Percentiles rank a stretch among this genome's conserved stretches.
These are phyloP conservation scores for Arenaria interpres DNA, from an alignment of 2,113 vertebrate genomes.

Conservation along the genomic window DNA sequence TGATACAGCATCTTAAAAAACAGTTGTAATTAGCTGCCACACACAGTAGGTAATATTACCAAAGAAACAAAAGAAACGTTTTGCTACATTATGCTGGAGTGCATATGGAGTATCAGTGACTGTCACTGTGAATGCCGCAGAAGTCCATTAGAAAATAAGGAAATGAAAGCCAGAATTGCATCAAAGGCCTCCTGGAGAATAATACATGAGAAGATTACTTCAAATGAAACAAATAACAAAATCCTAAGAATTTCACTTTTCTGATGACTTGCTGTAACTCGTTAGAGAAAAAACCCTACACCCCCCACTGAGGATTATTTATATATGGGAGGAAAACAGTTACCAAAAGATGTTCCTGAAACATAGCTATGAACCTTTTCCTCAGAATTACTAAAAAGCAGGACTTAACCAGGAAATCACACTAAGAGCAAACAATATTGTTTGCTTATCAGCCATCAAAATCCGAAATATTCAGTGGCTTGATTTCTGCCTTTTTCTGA, in stretches of 20 bases:
- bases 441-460: neutral
- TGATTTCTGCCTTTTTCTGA: neutral
- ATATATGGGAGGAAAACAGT: neutral
- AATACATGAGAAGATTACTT: neutral
- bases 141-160: neutral
- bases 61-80: neutral
- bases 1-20: neutral
- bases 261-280: neutral
- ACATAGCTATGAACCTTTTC: neutral
- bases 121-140: neutral
- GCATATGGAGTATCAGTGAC: neutral
- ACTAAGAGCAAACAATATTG: neutral
- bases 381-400: neutral
- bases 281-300: neutral
- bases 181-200: neutral
- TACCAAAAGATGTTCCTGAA: neutral
- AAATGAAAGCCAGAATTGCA: neutral
- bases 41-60: neutral
- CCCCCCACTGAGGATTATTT: neutral
- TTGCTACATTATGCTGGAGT: neutral
- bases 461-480: neutral
- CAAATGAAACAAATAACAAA: neutral
- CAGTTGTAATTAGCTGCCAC: neutral
- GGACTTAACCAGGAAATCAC: neutral
- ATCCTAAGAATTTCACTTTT: neutral